Percentiles rank a stretch among this genome's conserved stretches.
phyloP scores from a whole-genome alignment of 2,888 invertebrate species.

The Andrena hattorfiana region DNA sequence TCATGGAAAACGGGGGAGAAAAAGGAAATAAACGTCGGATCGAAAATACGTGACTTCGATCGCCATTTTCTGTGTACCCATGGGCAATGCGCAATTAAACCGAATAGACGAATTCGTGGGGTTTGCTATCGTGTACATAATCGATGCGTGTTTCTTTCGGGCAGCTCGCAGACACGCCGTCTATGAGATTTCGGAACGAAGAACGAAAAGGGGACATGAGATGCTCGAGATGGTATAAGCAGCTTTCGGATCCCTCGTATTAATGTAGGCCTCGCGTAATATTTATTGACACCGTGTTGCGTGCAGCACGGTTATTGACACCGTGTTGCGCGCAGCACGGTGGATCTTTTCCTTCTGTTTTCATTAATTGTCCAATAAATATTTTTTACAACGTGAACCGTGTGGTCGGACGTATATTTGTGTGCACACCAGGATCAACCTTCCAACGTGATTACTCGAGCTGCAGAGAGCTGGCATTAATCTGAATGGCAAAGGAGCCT shows the following conservation, averaged over 20 bases:
- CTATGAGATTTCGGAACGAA: slow-evolving; percentile 31
- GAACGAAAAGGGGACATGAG: slow-evolving; percentile 27
- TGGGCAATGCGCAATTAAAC: slow-evolving; percentile 63
- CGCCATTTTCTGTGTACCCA: slow-evolving; percentile 38
- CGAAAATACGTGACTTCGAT: slow-evolving; percentile 17
- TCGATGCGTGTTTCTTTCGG: slow-evolving; percentile 54
- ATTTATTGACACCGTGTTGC: slow-evolving; percentile 82
- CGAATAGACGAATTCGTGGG: slow-evolving; percentile 53
- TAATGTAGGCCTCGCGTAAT: slow-evolving; percentile 80
- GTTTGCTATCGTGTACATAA: slow-evolving; percentile 76
- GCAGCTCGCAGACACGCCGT: slow-evolving; percentile 76
- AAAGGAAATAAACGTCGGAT: slow-evolving; percentile 3
- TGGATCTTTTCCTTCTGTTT: slow-evolving; percentile 74
- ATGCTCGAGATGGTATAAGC: slow-evolving; percentile 41
- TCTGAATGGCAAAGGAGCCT: background rate
- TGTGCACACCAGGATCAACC: slow-evolving; percentile 38
- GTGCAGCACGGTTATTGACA: slow-evolving; percentile 77
- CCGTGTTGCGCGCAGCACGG: slow-evolving; percentile 70
- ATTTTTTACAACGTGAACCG: slow-evolving; percentile 78
- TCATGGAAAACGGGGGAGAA: slow-evolving; percentile 28
- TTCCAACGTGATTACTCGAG: slow-evolving; percentile 7
- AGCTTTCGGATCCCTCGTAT: slow-evolving; percentile 73
- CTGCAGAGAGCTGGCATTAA: background rate
- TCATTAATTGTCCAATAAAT: slow-evolving; percentile 80
- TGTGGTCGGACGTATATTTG: slow-evolving; percentile 68